Evolutionary conservation across 37 sponge, comb jelly and placozoan species (phyloP), one percentile per base, ranked within the genome.

Genomic region (Tethya wilhelma): DNA sequence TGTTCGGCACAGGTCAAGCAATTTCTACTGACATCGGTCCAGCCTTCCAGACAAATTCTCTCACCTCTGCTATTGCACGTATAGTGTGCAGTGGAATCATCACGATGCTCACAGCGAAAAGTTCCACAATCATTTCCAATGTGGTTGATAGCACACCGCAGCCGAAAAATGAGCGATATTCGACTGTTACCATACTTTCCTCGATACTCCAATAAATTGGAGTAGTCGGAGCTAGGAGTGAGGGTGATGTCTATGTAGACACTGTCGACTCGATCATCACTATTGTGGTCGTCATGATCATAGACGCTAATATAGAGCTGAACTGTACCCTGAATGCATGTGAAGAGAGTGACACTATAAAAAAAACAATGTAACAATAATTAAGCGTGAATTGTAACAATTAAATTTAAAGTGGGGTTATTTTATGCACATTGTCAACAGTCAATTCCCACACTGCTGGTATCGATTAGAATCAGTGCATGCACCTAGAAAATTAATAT

Each of bases 31-130:
- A 26, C 26, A 58, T 58, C 26, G 59, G 56, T 49, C 75, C 75
- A 74, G 19, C 75, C 75, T 38, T 38, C 56, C 33, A 23, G 3
- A 31, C 75, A 74, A 30, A 7, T 29, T 38, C 56, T 74, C 32
- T 34, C 38, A 34, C 75, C 75, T 31, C 38, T 38, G 56, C 56
- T 12, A 22, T n/a, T 33, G 34, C 75, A 74, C 12, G 75, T 74
- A 59, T 74, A 74, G 59, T 74, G 75, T 12, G 58, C 75, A 74
- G 12, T 37, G 37, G 14, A 19, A 37, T 55, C 56, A 34, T 74
- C 56, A 2, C 56, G 53, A 56, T 30, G 3, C 59, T 25, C 56
- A 36, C 75, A 74, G n/a, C n/a, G n/a, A 46, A 56, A 74, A 29
- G 58, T 55, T 8, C 29, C 56, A 57, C 75, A 74, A 29, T 56